A percentile compares a stretch with the other conserved stretches of the same genome.
These are phyloP conservation scores for Watsonalla cultraria DNA, from an alignment of 2,888 invertebrate genomes.

Conservation along the genomic window DNA sequence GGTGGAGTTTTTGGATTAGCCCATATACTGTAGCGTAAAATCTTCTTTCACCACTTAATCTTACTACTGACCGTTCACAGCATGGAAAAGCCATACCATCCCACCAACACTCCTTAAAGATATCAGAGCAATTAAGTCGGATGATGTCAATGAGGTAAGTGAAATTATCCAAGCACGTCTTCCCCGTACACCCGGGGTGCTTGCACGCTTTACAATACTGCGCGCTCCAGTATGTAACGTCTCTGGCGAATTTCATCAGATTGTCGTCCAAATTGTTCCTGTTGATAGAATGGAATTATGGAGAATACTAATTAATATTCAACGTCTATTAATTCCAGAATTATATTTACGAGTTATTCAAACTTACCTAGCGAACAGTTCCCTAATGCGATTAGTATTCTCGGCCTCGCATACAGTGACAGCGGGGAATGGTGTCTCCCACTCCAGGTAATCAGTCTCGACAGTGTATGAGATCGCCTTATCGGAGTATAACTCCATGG, in stretches of 20 bases:
- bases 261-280: conserved; percentile 40
- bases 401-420: conserved; percentile 77
- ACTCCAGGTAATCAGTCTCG: conserved; percentile 79
- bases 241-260: conserved; percentile 43
- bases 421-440: conserved; percentile 81
- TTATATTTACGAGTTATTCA: not conserved
- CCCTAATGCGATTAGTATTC: conserved; percentile 43
- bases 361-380: conserved; percentile 44
- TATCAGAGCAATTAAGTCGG: conserved; percentile 45
- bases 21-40: no score
- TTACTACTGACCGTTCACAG: conserved; percentile 47
- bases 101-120: conserved; percentile 62
- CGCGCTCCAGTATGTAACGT: conserved; percentile 49
- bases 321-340: no score
- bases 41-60: no score
- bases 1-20: no score
- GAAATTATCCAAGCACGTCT: conserved; percentile 46
- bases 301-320: no score
- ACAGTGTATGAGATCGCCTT: conserved; percentile 73
- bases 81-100: conserved; percentile 45
- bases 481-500: conserved; percentile 62
- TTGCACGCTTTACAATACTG: conserved; percentile 52
- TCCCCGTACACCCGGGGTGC: conserved; percentile 36
- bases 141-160: conserved; percentile 29
- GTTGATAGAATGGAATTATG: not conserved